Base-by-base conservation (phyloP, 1,140 invertebrate genomes). In the Drosophila sproati region DNA sequence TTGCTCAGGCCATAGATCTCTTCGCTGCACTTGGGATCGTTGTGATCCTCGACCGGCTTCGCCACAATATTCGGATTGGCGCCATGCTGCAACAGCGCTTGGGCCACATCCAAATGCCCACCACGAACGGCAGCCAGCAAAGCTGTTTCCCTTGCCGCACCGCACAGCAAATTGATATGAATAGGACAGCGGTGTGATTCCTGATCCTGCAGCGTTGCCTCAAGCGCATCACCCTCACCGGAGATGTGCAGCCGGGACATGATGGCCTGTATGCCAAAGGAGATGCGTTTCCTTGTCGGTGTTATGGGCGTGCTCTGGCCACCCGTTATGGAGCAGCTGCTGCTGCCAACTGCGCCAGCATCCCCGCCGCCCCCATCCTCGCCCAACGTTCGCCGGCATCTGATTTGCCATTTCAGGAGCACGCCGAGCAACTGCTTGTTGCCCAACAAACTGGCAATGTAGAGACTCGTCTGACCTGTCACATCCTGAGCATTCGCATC, bases 401-500 rank as follows among this genome's bases (percentile, higher is more conserved):
- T 95, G 0, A 97, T 94, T 89, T 94, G 94, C 90, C 96, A 97
- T 77, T 95, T 95, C 0, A 98, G 93, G 45, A 99, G 93, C 1
- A 95, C 93, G 57, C 98, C 96, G 0, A 98, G 95, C 35, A 98
- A 94, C 77, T 96, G 95, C 48, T 95, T 94, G 92, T 98, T 98
- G 1, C 97, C 97, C 43, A 98, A 93, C 48, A 96, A 95, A 91
- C 97, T 96, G 5, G 97, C 96, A 48, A 98, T 95, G 93, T 98
- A 99, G 0, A 99, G 93, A 50, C 97, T 95, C 67, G 96, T 98
- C 91, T 98, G 97, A 0, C 97, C 98, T 10, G 97, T 97, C 0
- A 96, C 96, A 93, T 99, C 98, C 72, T 96, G 95, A 51, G 95
- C 95, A 93, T 99, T 99, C 4, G 99, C 94, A 93, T 99, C 97